Base-by-base conservation (phyloP, 2,797 vertebrate species). In the Channallabes apus region DNA sequence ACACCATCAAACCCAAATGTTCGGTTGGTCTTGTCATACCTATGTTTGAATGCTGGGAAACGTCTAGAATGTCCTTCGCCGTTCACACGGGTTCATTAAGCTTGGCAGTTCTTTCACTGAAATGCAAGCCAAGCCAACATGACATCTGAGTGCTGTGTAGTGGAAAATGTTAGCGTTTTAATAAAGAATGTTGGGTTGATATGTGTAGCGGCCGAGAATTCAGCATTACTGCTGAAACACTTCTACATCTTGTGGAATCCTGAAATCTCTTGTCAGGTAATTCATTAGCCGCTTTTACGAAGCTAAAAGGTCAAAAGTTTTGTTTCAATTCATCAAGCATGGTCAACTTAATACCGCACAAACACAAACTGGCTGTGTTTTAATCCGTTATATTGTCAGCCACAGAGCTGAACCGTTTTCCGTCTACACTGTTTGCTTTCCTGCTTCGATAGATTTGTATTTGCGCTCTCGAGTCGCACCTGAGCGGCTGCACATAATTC, bases 381-480 rank as follows among this genome's bases (percentile, higher is more conserved):
- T 76, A 86, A 87, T 80, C n/a, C 27, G 64, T 88, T 86, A 80
- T 80, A 41, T 87, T 85, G 86, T 86, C 67, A 79, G 72, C 68
- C 27, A 3, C 67, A 51, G 58, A 69, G 80, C 59, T 54, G 75
- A 64, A 84, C 79, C 69, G 18, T 84, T 78, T 54, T 56, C 82
- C 88, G 78, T 29, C 84, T 86, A 71, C 89, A 90, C 77, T 92
- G 88, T 92, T 92, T 91, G 92, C 91, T 91, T 90, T 89, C 89
- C 91, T 88, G 88, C 93, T 93, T 88, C 91, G 90, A 85, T 89
- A 91, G 84, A 90, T 90, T 90, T 93, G 92, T 92, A 92, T 94
- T 90, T 93, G 88, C 89, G 87, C 83, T 84, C 41, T 67, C 80
- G 88, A 56, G 83, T 87, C 41, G 22, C 92, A 94, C 93, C 93